phyloP scores from a whole-genome alignment of 2,113 vertebrate genomes.

The Cephalopterus ornatus region DNA sequence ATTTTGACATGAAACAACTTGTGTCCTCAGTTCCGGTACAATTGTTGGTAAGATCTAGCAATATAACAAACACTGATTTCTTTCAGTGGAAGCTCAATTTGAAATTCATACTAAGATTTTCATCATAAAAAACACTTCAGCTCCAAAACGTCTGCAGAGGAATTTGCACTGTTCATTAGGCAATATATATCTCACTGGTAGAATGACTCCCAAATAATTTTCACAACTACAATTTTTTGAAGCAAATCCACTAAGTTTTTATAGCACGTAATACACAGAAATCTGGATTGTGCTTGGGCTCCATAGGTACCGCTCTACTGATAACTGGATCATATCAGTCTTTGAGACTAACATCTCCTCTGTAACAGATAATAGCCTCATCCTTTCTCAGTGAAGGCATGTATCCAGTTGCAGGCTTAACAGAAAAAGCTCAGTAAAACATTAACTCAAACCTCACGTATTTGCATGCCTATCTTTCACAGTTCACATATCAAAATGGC shows the following conservation, averaged over 20 bases:
- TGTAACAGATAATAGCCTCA: not conserved
- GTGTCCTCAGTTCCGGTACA: not conserved
- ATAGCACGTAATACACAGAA: not conserved
- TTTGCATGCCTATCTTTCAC: not conserved
- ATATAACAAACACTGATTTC: not conserved
- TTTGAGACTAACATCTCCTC: not conserved
- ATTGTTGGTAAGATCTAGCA: not conserved
- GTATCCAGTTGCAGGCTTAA: not conserved
- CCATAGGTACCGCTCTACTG: not conserved
- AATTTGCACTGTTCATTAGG: not conserved
- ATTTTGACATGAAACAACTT: not conserved
- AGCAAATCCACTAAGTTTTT: not conserved
- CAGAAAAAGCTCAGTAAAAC: not conserved
- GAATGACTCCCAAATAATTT: not conserved
- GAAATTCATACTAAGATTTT: not conserved
- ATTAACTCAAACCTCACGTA: not conserved
- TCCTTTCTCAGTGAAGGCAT: not conserved
- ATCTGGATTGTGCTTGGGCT: not conserved
- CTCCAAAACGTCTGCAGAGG: not conserved
- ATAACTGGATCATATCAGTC: not conserved
- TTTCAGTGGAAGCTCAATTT: not conserved
- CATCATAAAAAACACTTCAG: not conserved
- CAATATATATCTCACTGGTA: not conserved
- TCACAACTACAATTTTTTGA: not conserved
- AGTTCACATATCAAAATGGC: not conserved